phyloP scores from a whole-genome alignment of 2,888 invertebrate genomes.

The Himalopsyche japonica region DNA sequence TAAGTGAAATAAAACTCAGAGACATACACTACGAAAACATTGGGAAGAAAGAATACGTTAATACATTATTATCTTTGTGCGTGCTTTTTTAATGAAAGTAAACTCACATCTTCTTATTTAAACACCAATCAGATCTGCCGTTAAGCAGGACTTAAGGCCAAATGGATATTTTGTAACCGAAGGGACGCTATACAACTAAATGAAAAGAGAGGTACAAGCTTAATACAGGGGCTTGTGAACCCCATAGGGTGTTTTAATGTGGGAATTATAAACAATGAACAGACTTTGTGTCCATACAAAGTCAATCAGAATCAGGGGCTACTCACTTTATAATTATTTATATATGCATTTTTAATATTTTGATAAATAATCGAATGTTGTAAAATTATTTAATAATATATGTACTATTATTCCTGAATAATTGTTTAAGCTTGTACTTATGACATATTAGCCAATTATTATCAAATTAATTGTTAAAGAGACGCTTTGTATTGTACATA shows the following conservation, averaged over 20 bases:
- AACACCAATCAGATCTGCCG: background rate
- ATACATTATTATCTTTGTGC: too few relatives aligned
- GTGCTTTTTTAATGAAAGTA: background rate
- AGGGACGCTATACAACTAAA: background rate
- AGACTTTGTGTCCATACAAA: background rate
- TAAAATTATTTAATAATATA: too few relatives aligned
- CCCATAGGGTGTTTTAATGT: background rate
- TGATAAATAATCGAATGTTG: too few relatives aligned
- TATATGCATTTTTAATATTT: too few relatives aligned
- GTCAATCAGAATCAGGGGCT: background rate
- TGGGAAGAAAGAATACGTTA: too few relatives aligned
- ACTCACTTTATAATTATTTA: background rate
- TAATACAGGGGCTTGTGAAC: background rate
- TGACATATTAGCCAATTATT: too few relatives aligned
- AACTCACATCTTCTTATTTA: background rate
- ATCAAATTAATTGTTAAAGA: too few relatives aligned
- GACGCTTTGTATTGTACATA: too few relatives aligned
- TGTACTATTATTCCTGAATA: too few relatives aligned
- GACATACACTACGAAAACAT: too few relatives aligned
- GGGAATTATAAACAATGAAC: background rate
- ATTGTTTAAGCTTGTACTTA: too few relatives aligned
- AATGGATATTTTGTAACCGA: background rate
- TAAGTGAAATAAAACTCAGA: too few relatives aligned
- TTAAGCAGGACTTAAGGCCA: background rate
- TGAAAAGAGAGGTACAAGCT: background rate